These are phyloP conservation scores for Daptonema setosum DNA, from an alignment of 2,888 invertebrate genomes.

Conservation along the genomic window DNA sequence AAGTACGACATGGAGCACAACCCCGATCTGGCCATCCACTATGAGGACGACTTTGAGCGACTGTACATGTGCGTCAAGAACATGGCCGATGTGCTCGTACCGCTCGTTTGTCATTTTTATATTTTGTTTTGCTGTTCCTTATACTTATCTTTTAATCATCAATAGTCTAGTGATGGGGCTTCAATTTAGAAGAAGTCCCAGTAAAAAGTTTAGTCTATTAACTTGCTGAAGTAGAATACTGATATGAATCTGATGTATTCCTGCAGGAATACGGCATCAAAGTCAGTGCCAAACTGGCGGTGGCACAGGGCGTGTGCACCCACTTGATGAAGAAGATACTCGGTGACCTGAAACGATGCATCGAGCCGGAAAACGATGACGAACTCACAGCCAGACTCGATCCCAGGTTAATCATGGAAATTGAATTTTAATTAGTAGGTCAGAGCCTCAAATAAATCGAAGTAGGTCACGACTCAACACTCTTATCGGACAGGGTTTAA, in stretches of 20 bases:
- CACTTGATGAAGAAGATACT: conserved; percentile 81
- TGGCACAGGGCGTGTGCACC: conserved; percentile 89
- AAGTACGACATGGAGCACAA: conserved; percentile 88
- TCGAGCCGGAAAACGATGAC: conserved; percentile 46
- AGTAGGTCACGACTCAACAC: no score
- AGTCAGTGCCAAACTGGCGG: conserved; percentile 76
- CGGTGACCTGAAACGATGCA: conserved; percentile 76
- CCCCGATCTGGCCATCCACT: conserved; percentile 41
- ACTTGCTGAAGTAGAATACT: no score
- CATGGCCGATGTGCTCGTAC: conserved; percentile 92
- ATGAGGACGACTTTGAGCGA: conserved; percentile 36
- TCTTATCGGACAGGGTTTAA: no score
- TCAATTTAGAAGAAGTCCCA: no score
- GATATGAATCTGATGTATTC: no score
- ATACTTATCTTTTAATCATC: no score
- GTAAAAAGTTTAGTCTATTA: no score
- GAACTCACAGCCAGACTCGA: conserved; percentile 79
- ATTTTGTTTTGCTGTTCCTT: neutral
- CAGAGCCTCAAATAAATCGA: no score
- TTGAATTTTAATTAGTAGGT: neutral
- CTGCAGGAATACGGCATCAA: conserved; percentile 95
- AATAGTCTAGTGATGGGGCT: no score
- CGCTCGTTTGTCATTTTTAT: conserved; percentile 44
- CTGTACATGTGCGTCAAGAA: conserved; percentile 79
- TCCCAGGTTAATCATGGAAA: conserved; percentile 48